A percentile compares a stretch with the other conserved stretches of the same genome.
These are phyloP conservation scores for Protonemura montana DNA, from an alignment of 2,888 invertebrate species.

Conservation along the genomic window DNA sequence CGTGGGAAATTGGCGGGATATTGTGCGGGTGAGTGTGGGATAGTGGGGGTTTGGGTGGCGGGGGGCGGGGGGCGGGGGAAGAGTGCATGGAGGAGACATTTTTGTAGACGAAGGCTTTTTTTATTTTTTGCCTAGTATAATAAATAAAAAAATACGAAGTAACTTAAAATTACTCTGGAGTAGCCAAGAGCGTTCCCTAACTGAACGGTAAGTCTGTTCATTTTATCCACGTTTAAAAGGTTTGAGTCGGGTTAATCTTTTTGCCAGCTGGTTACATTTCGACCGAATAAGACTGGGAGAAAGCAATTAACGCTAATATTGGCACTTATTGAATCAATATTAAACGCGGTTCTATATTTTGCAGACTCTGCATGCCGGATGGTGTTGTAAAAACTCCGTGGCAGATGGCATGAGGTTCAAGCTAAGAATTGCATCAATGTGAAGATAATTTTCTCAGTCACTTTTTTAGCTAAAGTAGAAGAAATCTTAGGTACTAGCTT, in stretches of 20 bases:
- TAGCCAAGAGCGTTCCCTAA: not conserved
- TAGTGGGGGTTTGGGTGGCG: too few relatives aligned
- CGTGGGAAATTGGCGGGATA: conserved; percentile 26
- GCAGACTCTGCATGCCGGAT: not conserved
- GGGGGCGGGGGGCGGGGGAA: not conserved
- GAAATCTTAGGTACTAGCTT: not conserved
- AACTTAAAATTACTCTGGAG: not conserved
- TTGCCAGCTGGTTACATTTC: not conserved
- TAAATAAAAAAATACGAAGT: not conserved
- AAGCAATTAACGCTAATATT: not conserved
- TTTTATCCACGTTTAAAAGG: not conserved
- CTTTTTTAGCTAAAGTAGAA: not conserved
- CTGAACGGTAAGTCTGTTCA: not conserved
- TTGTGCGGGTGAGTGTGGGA: too few relatives aligned
- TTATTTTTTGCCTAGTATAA: not conserved
- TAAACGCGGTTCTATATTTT: not conserved
- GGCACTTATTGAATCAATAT: conserved; percentile 12
- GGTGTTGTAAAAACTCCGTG: not conserved
- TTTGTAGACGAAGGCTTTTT: not conserved
- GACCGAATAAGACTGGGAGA: not conserved
- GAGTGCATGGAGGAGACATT: conserved; percentile 1
- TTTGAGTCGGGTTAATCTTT: not conserved
- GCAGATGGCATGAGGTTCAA: not conserved
- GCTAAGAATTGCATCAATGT: not conserved
- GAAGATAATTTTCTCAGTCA: not conserved